These are phyloP conservation scores for Aramus guarauna DNA, from an alignment of 2,113 vertebrate species.

Conservation along the genomic window DNA sequence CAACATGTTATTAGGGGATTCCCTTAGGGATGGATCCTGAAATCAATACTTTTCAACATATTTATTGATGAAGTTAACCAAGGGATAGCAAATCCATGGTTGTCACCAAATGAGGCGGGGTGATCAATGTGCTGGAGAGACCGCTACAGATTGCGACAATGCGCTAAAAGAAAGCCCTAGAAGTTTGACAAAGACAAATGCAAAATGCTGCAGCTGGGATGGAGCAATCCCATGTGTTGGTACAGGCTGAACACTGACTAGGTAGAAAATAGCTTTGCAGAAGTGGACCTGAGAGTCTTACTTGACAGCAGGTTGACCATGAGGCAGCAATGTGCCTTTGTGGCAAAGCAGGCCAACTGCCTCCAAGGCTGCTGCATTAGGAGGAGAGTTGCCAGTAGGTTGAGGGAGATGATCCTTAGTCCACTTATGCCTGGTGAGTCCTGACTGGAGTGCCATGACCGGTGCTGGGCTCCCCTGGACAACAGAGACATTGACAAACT, in stretches of 20 bases:
- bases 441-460: rapidly evolving
- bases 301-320: neutral
- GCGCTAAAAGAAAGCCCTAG: neutral
- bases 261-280: neutral
- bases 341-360: neutral
- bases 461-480: neutral
- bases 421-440: neutral
- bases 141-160: neutral
- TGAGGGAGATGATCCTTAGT: neutral
- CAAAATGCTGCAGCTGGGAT: neutral
- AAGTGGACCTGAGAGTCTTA: neutral
- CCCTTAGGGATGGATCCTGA: neutral
- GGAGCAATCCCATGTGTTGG: neutral
- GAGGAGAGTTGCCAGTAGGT: neutral
- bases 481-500: neutral
- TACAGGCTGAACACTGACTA: neutral
- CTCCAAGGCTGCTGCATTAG: neutral
- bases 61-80: neutral
- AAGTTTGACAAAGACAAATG: neutral
- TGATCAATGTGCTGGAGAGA: neutral
- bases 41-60: neutral
- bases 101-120: neutral
- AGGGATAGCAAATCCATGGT: neutral
- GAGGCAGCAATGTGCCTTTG: neutral
- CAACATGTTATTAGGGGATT: neutral